A percentile compares a stretch with the other conserved stretches of the same genome.
These are phyloP conservation scores for Leucophora obtusa DNA, from an alignment of 2,888 invertebrate genomes.

Conservation along the genomic window DNA sequence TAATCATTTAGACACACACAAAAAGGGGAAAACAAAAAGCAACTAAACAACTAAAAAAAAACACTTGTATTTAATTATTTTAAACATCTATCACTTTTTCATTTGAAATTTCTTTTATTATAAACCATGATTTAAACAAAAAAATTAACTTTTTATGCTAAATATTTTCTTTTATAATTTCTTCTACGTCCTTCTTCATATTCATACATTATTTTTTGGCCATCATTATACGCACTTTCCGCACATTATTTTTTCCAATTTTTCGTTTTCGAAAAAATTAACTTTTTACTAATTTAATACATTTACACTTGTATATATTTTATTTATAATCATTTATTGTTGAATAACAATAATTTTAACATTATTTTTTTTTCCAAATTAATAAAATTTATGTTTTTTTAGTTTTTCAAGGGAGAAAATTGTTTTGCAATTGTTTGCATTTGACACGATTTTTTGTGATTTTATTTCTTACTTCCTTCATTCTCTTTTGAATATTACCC, in stretches of 20 bases:
- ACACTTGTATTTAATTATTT: constrained; percentile 13
- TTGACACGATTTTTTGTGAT: constrained; percentile 67
- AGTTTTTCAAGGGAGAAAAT: constrained; percentile 62
- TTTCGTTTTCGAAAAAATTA: constrained; percentile 26
- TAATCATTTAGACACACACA: constrained; percentile 24
- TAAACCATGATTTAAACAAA: constrained; percentile 2
- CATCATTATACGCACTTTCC: constrained; percentile 58
- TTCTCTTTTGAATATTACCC: constrained; percentile 38
- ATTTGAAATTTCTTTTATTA: neutral
- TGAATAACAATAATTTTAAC: neutral
- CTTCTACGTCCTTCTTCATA: constrained; percentile 54
- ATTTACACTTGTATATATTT: neutral
- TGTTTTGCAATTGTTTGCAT: constrained; percentile 69
- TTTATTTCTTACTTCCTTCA: constrained; percentile 50
- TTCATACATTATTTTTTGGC: constrained; percentile 37
- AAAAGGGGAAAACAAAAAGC: neutral
- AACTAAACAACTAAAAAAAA: constrained; percentile 2
- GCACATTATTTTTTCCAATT: constrained; percentile 48
- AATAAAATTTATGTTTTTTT: constrained; percentile 47
- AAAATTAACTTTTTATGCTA: neutral
- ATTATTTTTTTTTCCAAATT: constrained; percentile 13
- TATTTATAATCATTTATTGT: neutral
- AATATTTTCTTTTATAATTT: constrained; percentile 1
- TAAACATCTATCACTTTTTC: neutral
- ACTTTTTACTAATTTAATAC: neutral